Evolutionary conservation across 2,113 vertebrate genomes (phyloP), one percentile per base, ranked within the genome.

Genomic region (Lagopus leucura): DNA sequence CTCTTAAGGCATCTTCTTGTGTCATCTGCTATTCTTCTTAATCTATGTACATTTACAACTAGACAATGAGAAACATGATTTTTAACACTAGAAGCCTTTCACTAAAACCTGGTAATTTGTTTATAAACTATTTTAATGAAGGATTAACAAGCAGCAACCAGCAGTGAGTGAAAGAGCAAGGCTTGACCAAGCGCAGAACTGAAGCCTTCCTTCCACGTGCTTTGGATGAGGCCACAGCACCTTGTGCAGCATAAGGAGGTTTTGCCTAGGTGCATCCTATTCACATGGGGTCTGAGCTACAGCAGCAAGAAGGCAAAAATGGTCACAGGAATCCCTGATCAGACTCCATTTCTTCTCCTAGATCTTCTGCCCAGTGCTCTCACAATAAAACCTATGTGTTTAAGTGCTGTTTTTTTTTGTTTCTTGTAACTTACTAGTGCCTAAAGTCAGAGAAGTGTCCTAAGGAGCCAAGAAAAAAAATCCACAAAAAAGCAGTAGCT

Each of bases 1-100:
- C 92, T 93, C 93, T 84, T 95, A 97, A 95, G 90, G 93, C 94
- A 94, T 90, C 86, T 92, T 94, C 94, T 93, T 81, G 93, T 77
- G 82, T 94, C 82, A 63, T 79, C 63, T 70, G 45, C 66, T 79
- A 83, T 3, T 25, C 61, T 86, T 61, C 78, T 52, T 91, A 69
- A 34, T 11, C 78, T 93, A 86, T 82, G 65, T 94, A 91, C 61
- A 93, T 65, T 88, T 66, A 52, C 7, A 2, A 61, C 79, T 86
- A 92, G 52, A 90, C 91, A 94, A 86, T 43, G 70, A 90, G 79
- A 86, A 88, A 36, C 32, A 8, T 0, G 7, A 14, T 34, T 82
- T 65, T 32, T 16, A 38, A 80, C 85, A 66, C 48, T 60, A 52
- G 14, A 81, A 77, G 73, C 82, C 76, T 94, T 78, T 54, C 47